These are phyloP conservation scores for Papilio elwesi DNA, from an alignment of 2,888 invertebrate genomes.

Conservation along the genomic window DNA sequence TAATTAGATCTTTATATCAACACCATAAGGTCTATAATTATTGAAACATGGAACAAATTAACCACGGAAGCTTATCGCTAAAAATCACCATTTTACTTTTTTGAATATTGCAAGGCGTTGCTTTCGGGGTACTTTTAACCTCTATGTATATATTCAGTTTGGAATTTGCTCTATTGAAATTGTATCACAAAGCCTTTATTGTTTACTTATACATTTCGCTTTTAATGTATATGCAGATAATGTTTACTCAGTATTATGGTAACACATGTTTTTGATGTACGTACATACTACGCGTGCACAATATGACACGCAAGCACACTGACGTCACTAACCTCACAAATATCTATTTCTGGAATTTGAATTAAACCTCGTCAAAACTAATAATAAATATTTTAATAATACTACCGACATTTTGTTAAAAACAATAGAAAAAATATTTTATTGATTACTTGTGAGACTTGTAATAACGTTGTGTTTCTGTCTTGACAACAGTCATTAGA, in stretches of 20 bases:
- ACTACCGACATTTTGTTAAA: no score
- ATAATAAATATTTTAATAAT: no score
- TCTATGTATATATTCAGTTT: conserved; percentile 32
- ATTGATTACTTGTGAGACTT: no score
- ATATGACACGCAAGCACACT: neutral
- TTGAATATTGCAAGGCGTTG: no score
- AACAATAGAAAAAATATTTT: no score
- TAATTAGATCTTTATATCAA: conserved; percentile 22
- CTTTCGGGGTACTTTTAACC: conserved; percentile 13
- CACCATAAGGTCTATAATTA: conserved; percentile 48
- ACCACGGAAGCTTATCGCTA: conserved; percentile 66
- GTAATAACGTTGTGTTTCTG: no score
- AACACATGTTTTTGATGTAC: conserved; percentile 43
- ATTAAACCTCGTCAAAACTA: no score
- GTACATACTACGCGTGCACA: conserved; percentile 39
- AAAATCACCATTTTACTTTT: no score
- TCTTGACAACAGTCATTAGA: no score
- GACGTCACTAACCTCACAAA: neutral
- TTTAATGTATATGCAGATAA: conserved; percentile 53
- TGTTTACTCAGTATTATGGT: conserved; percentile 52
- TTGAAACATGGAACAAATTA: conserved; percentile 47
- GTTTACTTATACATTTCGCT: no score
- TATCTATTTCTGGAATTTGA: no score
- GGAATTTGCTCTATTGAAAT: conserved; percentile 19
- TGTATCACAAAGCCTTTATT: neutral